phyloP scores from a whole-genome alignment of 2,797 vertebrate genomes.

The Neostethus bicornis region DNA sequence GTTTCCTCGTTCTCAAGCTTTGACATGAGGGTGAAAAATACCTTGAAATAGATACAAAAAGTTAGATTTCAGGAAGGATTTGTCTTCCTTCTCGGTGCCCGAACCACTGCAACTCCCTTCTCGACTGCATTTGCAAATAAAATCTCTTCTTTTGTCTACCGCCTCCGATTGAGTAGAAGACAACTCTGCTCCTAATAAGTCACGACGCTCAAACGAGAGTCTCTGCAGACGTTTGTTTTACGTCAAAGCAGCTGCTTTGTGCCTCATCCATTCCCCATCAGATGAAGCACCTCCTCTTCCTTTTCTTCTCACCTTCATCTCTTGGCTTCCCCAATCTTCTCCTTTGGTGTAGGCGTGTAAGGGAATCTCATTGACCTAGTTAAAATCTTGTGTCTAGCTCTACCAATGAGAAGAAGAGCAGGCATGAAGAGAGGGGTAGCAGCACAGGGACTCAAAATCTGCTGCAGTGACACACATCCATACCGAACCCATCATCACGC shows the following conservation, averaged over 20 bases:
- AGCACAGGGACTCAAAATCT: constrained; percentile 54
- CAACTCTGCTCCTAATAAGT: constrained; percentile 21
- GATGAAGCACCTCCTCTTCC: constrained; percentile 21
- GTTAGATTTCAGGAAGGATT: no score
- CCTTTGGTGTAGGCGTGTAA: constrained; percentile 45
- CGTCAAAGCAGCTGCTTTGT: constrained; percentile 13
- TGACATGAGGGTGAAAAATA: neutral
- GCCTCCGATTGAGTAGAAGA: constrained; percentile 20
- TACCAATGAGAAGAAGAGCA: constrained; percentile 55
- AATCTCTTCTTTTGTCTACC: constrained; percentile 8
- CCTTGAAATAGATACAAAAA: neutral
- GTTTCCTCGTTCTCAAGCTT: constrained; percentile 13
- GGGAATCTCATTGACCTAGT: constrained; percentile 83
- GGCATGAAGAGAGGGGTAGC: constrained; percentile 45
- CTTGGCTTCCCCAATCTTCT: constrained; percentile 17
- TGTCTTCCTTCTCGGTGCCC: no score
- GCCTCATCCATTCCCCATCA: neutral
- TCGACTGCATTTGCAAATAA: neutral
- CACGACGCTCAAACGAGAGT: constrained; percentile 7
- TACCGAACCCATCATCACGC: constrained; percentile 21
- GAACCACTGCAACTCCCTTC: no score
- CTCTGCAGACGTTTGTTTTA: constrained; percentile 33
- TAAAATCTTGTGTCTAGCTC: constrained; percentile 67
- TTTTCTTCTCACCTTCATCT: constrained; percentile 26
- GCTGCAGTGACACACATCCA: constrained; percentile 71